Evolutionary conservation across 2,797 vertebrate genomes (phyloP), one percentile per base, ranked within the genome.

Genomic region (Limnodromus scolopaceus): DNA sequence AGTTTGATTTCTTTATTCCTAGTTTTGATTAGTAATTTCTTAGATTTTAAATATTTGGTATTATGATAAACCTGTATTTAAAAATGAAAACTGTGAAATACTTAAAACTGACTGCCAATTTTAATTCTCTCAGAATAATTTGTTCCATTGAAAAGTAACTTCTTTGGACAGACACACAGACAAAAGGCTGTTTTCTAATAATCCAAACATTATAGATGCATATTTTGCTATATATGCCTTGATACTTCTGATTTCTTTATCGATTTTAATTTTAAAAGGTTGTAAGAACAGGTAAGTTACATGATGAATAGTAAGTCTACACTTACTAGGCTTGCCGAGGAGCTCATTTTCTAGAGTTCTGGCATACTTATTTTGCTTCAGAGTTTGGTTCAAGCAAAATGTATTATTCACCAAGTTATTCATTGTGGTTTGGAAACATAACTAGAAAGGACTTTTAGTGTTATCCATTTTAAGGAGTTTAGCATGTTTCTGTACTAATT

Each of bases 351-450:
- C 48, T 60, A 41, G 11, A 80, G n/a, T 64, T 92, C 54, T 86
- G 45, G 65, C 49, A 84, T 17, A 53, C 22, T 89, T 63, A 19
- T 0, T 84, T 87, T 20, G 61, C 77, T 94, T 91, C 55, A 82
- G 81, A 92, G 32, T 45, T 87, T 78, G 80, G 43, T 91, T 92
- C 84, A 95, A 92, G 41, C 25, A 85, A 89, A 85, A 68, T 60
- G 34, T 28, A 61, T 81, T 96, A 94, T 93, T 88, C 46, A 81
- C 69, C 28, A 89, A 86, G 69, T 84, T 91, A 92, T 32, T 92
- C 54, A 91, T 72, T 89, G 84, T 58, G 79, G 89, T 90, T 92
- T 92, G 65, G 69, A 83, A 94, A 92, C 95, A 89, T 49, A 95
- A 84, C 83, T 58, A 87, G 65, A 87, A 83, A 68, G 25, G 9